Evolutionary conservation across 2,113 vertebrate genomes (phyloP), one percentile per base, ranked within the genome.

Genomic region (Muscicapa adusta): DNA sequence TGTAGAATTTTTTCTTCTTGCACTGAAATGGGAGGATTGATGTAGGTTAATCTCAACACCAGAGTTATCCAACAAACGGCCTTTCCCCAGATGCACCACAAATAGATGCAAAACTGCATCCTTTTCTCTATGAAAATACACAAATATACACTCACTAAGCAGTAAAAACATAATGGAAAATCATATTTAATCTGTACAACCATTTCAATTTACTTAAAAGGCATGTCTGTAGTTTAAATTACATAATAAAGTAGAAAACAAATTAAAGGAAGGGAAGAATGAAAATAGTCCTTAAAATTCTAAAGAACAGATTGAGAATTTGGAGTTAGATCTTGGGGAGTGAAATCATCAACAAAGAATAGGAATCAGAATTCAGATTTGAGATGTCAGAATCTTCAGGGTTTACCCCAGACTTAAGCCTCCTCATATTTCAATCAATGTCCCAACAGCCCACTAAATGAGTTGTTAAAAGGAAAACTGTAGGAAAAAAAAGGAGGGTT

Each of bases 401-500:
- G 25, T 66, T 70, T 87, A 7, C n/a, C 47, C 16, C 5, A 17
- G 8, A 71, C 24, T 51, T 77, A 28, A 60, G 17, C 34, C 6
- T 91, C 16, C 13, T 84, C 26, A 0, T 51, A 40, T 70, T 67
- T 74, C 70, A 85, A 48, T 84, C 43, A 40, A 11, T 87, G 54
- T 17, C 43, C n/a, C 22, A 74, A 14, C 2, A n/a, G 48, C 25
- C n/a, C 3, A 1, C 14, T 63, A 58, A 51, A 31, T 15, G 14
- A 31, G 8, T 51, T 63, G 65, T 17, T 78, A 56, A 42, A 81
- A 79, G 15, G 28, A 67, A 85, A 60, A 36, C 8, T 4, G 0
- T 62, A 19, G 10, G 15, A 0, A 4, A 25, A 84, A 81, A 29
- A 68, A 13, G 2, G 4, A 5, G 1, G 2, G 0, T 43, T 61